Conservation (phyloP, 2,113 vertebrate genomes). For the Phrynosoma blainvillii region DNA sequence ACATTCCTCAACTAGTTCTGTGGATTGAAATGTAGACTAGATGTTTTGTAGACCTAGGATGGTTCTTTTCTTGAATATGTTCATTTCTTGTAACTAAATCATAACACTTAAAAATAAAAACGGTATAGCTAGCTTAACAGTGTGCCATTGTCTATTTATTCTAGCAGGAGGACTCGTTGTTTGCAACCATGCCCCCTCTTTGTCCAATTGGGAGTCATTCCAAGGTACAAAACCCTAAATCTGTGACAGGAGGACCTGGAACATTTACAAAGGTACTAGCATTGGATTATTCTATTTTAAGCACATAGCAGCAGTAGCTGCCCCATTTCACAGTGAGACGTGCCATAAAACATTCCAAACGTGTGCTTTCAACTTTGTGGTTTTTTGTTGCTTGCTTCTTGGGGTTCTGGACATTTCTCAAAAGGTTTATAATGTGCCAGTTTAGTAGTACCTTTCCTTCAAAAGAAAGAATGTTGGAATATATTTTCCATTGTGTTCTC, state of each 20-base stretch:
- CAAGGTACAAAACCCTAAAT: conserved; percentile 83
- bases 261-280: conserved; percentile 82
- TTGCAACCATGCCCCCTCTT: conserved; percentile 86
- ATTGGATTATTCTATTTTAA: not conserved
- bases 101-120: not conserved
- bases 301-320: not conserved
- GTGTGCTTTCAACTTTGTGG: not conserved
- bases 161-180: conserved; percentile 84
- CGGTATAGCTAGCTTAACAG: conserved; percentile 15
- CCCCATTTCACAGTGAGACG: not conserved
- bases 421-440: not conserved
- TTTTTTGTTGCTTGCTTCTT: not conserved
- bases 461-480: not conserved
- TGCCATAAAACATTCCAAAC: conserved; percentile 7
- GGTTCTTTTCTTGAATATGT: not conserved
- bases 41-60: not conserved
- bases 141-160: conserved; percentile 33
- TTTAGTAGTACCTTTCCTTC: too few relatives aligned
- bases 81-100: not conserved
- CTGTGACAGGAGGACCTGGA: conserved; percentile 81
- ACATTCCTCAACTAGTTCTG: not conserved
- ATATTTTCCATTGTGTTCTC: not conserved
- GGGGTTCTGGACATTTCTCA: not conserved
- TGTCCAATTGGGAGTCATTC: conserved; percentile 86
- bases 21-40: conserved; percentile 1